Base-by-base conservation (phyloP, 2,113 vertebrate species). In the Notarius quadriscutis region DNA sequence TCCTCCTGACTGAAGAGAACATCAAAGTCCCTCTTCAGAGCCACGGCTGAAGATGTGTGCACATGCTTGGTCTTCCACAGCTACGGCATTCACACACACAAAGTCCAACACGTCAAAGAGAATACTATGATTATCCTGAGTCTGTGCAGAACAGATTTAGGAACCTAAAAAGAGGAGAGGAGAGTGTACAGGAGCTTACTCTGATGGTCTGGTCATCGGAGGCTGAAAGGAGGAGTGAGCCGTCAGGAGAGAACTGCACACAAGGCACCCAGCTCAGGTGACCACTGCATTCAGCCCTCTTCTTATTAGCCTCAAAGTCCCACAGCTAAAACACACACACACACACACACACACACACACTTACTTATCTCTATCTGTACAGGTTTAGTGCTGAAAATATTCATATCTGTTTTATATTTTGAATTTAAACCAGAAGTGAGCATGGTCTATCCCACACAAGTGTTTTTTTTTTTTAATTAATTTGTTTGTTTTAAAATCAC, bases 141-240 rank as follows among this genome's bases (percentile, higher is more conserved):
- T 22, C 2, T 12, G 34, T 22, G 3, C 22, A 9, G 34, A 27
- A 9, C 22, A 51, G 53, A 10, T 14, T 22, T 57, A 57, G 69
- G 69, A 10, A 8, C 0, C 41, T 17, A n/a, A 4, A 4, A 1
- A 18, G 4, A 15, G 51, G 30, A 1, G 34, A 20, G 53, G 34
- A 20, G 53, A 22, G 78, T 27, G n/a, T 7, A 8, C 27, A 67
- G 51, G 27, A 8, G 20, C 41, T 95, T 92, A 99, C 98, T 41
- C 97, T 96, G 91, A 99, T 93, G 81, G 97, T 99, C 89, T 98
- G 97, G 90, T 99, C 98, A 87, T 99, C 96, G n/a, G 98, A 99
- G 86, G 96, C 97, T 41, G 98, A 99, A 83, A 99, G 95, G 91
- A 99, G 96, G 22, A 95, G 95, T 41, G 97, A 96, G 79, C 97